Percentiles rank a stretch among this genome's conserved stretches.
Evolutionary conservation across 2,113 vertebrate genomes (phyloP).

Genomic region (Pogona vitticeps): DNA sequence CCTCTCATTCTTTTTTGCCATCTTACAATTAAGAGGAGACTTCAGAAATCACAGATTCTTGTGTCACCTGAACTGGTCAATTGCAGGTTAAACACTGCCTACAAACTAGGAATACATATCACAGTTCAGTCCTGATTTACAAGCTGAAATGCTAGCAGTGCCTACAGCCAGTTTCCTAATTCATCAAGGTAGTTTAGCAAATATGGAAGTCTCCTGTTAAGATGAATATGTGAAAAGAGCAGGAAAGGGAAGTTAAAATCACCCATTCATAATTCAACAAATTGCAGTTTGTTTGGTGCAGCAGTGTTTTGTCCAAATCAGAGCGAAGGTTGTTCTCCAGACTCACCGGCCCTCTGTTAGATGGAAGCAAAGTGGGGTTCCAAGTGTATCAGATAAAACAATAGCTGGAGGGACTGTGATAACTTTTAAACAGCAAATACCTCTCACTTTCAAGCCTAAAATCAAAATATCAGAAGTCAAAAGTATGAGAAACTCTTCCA

Average conservation of each 20-base stretch:
- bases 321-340: background rate
- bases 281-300: no score
- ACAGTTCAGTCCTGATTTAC: background rate
- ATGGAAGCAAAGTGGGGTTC: background rate
- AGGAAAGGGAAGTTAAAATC: background rate
- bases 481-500: no score
- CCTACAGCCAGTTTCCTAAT: background rate
- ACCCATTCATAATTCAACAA: background rate
- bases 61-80: background rate
- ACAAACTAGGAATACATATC: background rate
- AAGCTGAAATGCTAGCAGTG: background rate
- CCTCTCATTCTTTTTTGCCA: background rate
- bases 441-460: background rate
- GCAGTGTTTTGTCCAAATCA: background rate
- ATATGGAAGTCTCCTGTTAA: background rate
- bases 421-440: background rate
- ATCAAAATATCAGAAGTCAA: conserved; percentile 36
- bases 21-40: background rate
- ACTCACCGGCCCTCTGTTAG: background rate
- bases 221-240: background rate
- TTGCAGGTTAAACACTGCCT: background rate
- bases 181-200: background rate
- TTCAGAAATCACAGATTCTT: background rate
- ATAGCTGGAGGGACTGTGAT: background rate
- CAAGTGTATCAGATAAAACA: background rate